These are phyloP conservation scores for Diceros bicornis DNA, from an alignment of 2,797 vertebrate genomes.

Conservation along the genomic window DNA sequence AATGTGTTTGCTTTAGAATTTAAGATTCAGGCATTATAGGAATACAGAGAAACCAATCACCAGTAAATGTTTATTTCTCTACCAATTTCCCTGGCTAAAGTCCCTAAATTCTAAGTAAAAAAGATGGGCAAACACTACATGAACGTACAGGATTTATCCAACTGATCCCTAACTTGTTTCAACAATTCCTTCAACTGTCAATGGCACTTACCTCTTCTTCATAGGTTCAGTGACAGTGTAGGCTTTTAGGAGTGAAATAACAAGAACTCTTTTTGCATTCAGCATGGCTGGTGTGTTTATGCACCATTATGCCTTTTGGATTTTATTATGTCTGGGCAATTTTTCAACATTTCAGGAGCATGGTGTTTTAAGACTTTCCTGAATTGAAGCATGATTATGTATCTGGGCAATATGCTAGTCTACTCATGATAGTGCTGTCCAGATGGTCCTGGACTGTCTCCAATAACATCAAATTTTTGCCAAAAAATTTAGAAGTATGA, in stretches of 20 bases:
- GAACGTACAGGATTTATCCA: background rate
- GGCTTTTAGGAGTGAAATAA: conserved; percentile 28
- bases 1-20: background rate
- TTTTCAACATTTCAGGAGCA: conserved; percentile 72
- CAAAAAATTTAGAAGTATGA: conserved; percentile 66
- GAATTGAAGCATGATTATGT: conserved; percentile 73
- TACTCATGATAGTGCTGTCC: conserved; percentile 66
- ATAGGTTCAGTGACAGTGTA: background rate
- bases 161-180: background rate
- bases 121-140: background rate
- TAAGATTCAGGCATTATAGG: background rate
- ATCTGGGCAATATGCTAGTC: conserved; percentile 73
- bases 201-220: background rate
- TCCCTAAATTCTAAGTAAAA: background rate
- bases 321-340: conserved; percentile 67
- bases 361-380: conserved; percentile 65
- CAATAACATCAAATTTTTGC: conserved; percentile 65
- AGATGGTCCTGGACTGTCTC: conserved; percentile 66
- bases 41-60: conserved; percentile 5
- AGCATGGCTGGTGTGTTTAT: conserved; percentile 37
- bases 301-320: conserved; percentile 50
- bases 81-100: background rate
- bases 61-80: conserved; percentile 26
- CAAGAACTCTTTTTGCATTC: conserved; percentile 6
- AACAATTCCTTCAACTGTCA: background rate